Conservation (phyloP, 2,888 invertebrate genomes). For the Epirrhoe tristata region DNA sequence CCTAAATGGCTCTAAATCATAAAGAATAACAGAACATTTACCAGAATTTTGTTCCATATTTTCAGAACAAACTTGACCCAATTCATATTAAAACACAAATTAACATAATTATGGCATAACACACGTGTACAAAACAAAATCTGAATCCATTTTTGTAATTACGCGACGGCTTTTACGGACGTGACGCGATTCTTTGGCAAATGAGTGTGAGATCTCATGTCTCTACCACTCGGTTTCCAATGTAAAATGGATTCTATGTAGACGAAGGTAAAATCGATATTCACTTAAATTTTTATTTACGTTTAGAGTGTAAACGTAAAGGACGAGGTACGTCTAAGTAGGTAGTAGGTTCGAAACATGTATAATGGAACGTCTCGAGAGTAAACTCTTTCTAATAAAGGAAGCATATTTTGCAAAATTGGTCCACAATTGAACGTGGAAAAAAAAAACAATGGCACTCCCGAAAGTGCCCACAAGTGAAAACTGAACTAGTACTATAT, state of each 20-base stretch:
- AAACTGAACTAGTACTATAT: too few relatives aligned
- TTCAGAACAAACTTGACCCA: slow-evolving; percentile 9
- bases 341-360: too few relatives aligned
- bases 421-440: too few relatives aligned
- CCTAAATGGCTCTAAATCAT: too few relatives aligned
- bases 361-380: too few relatives aligned
- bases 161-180: slow-evolving; percentile 54
- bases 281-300: background rate
- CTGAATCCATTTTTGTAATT: slow-evolving; percentile 61
- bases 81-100: slow-evolving; percentile 23
- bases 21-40: background rate
- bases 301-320: too few relatives aligned
- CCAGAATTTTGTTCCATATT: background rate
- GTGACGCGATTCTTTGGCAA: slow-evolving; percentile 59
- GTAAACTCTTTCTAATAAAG: too few relatives aligned
- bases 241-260: slow-evolving; percentile 7
- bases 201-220: slow-evolving; percentile 44
- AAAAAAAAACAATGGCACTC: too few relatives aligned
- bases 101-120: slow-evolving; percentile 27
- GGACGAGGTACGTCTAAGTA: too few relatives aligned
- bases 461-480: too few relatives aligned
- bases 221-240: background rate
- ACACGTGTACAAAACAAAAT: slow-evolving; percentile 50
- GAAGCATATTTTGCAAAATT: too few relatives aligned
- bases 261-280: background rate